Conservation (phyloP, 2,797 vertebrate species). For the Carapus acus region DNA sequence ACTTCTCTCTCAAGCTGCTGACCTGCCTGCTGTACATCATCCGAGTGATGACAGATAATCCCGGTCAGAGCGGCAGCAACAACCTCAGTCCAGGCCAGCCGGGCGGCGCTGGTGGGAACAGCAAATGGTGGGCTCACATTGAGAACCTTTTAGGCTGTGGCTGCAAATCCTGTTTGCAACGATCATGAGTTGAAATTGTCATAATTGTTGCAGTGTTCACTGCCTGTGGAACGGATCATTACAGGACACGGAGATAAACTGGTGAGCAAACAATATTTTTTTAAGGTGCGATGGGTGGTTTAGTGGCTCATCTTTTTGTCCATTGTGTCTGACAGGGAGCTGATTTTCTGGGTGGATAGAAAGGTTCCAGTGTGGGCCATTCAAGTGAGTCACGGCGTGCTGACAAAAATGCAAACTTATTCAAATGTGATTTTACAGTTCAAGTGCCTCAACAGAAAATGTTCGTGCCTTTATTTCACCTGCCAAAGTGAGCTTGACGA, state of each 20-base stretch:
- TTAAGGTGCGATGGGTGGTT: background rate
- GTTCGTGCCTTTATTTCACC: no score
- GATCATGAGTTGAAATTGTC: background rate
- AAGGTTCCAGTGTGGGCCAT: slow-evolving; percentile 87
- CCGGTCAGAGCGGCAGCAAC: slow-evolving; percentile 52
- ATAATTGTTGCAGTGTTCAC: slow-evolving; percentile 71
- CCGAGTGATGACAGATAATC: slow-evolving; percentile 87
- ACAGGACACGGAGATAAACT: slow-evolving; percentile 81
- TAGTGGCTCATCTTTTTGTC: slow-evolving; percentile 8
- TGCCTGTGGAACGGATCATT: slow-evolving; percentile 76
- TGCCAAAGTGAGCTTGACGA: no score
- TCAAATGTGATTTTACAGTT: background rate
- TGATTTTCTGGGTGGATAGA: slow-evolving; percentile 95
- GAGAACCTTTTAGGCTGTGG: background rate
- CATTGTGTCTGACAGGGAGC: slow-evolving; percentile 71
- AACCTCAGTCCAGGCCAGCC: slow-evolving; percentile 40
- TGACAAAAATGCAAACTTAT: background rate
- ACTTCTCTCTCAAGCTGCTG: slow-evolving; percentile 94
- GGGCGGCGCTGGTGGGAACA: slow-evolving; percentile 42
- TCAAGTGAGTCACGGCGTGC: slow-evolving; percentile 76
- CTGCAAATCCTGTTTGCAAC: background rate
- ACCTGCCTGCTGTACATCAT: slow-evolving; percentile 94
- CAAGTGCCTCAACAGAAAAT: background rate
- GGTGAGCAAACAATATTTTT: slow-evolving; percentile 63
- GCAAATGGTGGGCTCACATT: slow-evolving; percentile 56